Percentiles rank a stretch among this genome's conserved stretches.
Evolutionary conservation across 35 echinoderm and acorn worm genomes (phyloP).

Genomic region (Diadema setosum): DNA sequence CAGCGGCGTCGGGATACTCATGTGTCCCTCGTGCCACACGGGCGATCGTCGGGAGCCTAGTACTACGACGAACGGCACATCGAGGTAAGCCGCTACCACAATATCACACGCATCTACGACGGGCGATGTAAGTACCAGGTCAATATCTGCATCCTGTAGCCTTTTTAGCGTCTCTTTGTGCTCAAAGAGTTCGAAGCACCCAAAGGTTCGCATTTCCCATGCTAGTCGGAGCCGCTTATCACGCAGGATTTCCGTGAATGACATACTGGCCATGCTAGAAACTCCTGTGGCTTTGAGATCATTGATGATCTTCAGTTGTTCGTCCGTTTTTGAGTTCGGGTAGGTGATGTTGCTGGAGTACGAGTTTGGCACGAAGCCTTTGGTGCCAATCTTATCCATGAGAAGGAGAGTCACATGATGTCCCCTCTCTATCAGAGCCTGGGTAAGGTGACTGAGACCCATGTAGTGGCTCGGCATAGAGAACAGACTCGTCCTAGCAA

Average conservation of each 20-base stretch:
- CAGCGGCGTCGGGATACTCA: not conserved
- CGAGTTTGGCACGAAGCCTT: not conserved
- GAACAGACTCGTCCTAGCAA: not conserved
- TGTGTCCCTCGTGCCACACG: not conserved
- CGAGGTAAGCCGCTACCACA: not conserved
- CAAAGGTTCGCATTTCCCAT: not conserved
- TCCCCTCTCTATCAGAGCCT: not conserved
- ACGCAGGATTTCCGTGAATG: not conserved
- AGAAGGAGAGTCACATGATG: not conserved
- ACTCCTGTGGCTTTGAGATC: no score
- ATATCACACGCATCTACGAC: not conserved
- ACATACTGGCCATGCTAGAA: not conserved
- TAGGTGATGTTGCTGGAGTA: not conserved
- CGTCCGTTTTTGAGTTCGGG: not conserved
- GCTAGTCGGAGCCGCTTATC: not conserved
- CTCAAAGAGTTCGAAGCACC: not conserved
- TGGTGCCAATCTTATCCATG: not conserved
- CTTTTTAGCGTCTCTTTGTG: not conserved
- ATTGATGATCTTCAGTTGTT: no score
- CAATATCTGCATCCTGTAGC: not conserved
- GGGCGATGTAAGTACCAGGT: not conserved
- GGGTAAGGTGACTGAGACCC: not conserved
- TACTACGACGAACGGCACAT: constrained; percentile 1
- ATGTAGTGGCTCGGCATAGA: not conserved
- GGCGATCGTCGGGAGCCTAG: not conserved